phyloP scores from a whole-genome alignment of 2,888 invertebrate genomes.

The Lutraria lutraria region DNA sequence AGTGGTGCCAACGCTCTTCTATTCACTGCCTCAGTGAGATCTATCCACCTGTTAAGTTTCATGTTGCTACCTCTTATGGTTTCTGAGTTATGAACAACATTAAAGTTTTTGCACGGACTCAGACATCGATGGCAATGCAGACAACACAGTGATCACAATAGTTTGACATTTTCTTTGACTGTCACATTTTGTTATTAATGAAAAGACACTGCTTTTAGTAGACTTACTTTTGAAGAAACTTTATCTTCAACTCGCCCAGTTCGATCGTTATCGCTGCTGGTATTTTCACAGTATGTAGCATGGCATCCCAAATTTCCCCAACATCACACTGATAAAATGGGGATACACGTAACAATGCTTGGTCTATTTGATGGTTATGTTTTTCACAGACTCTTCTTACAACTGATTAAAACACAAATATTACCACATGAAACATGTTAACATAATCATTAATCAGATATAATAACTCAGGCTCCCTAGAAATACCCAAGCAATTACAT shows the following conservation, averaged over 20 bases:
- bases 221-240: conserved; percentile 41
- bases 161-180: no score
- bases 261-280: conserved; percentile 40
- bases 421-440: not conserved
- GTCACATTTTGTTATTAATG: no score
- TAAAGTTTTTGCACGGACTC: no score
- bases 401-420: conserved; percentile 17
- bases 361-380: conserved; percentile 2
- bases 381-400: conserved; percentile 47
- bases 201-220: no score
- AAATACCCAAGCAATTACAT: no score
- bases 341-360: conserved; percentile 36
- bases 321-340: conserved; percentile 50
- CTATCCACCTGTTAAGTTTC: no score
- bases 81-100: no score
- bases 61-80: no score
- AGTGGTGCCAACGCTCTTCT: no score
- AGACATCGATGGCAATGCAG: no score
- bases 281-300: conserved; percentile 42
- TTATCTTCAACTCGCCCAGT: not conserved
- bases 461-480: not conserved
- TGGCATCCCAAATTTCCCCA: conserved; percentile 56
- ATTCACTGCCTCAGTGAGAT: no score
- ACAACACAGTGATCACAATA: no score
- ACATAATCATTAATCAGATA: not conserved